Percentiles rank a stretch among this genome's conserved stretches.
Conservation (phyloP, 2,797 vertebrate genomes). For the Austrolebias charrua region DNA sequence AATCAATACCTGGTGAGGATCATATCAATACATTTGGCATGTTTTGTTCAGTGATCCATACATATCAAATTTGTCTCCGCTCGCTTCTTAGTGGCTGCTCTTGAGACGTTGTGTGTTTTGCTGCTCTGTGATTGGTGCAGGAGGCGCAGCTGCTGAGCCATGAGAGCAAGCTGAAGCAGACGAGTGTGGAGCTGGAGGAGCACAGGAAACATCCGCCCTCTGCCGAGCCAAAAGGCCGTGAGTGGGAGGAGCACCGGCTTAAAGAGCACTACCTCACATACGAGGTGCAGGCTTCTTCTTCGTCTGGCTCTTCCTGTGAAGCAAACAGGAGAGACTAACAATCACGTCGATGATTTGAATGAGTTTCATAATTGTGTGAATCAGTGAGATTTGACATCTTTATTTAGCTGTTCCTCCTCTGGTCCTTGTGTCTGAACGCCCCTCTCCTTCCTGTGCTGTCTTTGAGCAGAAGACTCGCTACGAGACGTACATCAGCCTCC, state of each 20-base stretch:
- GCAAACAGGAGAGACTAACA: background rate
- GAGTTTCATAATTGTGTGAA: too few species aligned
- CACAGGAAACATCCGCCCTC: constrained; percentile 87
- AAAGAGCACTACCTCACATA: constrained; percentile 98
- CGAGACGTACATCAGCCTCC: constrained; percentile 91
- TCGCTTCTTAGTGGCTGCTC: constrained; percentile 47
- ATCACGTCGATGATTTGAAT: too few species aligned
- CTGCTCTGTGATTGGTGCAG: constrained; percentile 73
- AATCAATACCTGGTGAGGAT: background rate
- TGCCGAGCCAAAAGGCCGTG: constrained; percentile 88
- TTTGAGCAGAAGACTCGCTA: constrained; percentile 91
- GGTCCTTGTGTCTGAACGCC: background rate
- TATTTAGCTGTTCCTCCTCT: too few species aligned
- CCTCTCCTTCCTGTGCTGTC: background rate
- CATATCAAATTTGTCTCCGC: constrained; percentile 44
- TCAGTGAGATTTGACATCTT: too few species aligned
- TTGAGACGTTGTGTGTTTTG: constrained; percentile 19
- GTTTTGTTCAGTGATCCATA: constrained; percentile 3
- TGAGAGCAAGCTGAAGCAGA: constrained; percentile 94
- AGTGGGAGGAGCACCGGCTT: constrained; percentile 91
- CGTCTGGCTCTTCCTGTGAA: background rate
- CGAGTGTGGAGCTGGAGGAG: constrained; percentile 91
- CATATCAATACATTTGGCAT: background rate
- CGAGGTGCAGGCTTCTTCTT: constrained; percentile 79
- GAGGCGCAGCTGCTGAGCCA: constrained; percentile 95